Evolutionary conservation across 2,888 invertebrate genomes (phyloP), one percentile per base, ranked within the genome.

Genomic region (Andrena flavipes): DNA sequence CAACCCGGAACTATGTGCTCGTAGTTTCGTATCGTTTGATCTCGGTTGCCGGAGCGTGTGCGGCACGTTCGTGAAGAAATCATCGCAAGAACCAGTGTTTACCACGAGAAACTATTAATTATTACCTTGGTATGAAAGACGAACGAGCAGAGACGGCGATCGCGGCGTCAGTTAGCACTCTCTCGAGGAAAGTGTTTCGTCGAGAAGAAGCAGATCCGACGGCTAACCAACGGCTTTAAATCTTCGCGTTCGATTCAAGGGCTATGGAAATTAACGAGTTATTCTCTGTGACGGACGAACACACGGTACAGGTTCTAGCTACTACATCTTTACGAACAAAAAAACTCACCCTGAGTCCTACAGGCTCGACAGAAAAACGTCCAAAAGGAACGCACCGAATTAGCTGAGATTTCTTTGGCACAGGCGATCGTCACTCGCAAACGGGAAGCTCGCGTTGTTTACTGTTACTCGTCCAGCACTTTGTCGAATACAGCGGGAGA

Each of bases 401-500:
- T 23, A 56, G 10, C 23, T 71, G 26, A 1, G 16, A 60, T 67
- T 51, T 26, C 10, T 33, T 51, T 20, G 23, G n/a, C 42, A 1
- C 10, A 8, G 13, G 13, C 26, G 30, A 16, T 10, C 29, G 16
- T 2, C 30, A 42, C 29, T 79, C 42, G 13, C 13, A 13, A 23
- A 35, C n/a, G 13, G n/a, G 16, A 67, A 56, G 54, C 35, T n/a
- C 16, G 5, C 7, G 73, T 33, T 26, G 13, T 54, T 59, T 3
- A 48, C 49, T 42, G 63, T 26, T 26, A 16, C 35, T 33, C 8
- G 10, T 35, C 49, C 26, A 42, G 67, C 26, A 60, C n/a, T 62
- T 30, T 35, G 51, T 42, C 72, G 23, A 72, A 68, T 42, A 29
- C 51, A 10, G 16, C 2, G 13, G 65, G n/a, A 26, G 70, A 65